Conservation (phyloP, 2,797 vertebrate species). For the Coregonus ussuriensis region DNA sequence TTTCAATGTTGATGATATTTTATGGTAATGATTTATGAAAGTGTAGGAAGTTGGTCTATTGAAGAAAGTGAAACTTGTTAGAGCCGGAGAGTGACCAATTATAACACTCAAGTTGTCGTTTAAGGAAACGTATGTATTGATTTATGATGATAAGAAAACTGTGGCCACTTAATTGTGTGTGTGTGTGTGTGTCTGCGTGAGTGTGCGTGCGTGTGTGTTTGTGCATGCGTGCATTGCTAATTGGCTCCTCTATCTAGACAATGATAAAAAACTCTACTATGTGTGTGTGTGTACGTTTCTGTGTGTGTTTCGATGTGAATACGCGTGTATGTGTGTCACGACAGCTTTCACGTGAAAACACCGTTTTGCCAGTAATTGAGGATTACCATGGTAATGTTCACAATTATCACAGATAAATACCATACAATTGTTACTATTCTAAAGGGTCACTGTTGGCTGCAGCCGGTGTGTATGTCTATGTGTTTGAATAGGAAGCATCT, state of each 20-base stretch:
- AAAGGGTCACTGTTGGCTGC: constrained; percentile 34
- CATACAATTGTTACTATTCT: constrained; percentile 43
- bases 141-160: constrained; percentile 9
- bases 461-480: not conserved
- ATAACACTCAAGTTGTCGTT: constrained; percentile 17
- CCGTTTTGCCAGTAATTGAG: constrained; percentile 70
- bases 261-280: constrained; percentile 58
- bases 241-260: constrained; percentile 72
- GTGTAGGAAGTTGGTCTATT: constrained; percentile 11
- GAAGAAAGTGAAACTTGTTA: constrained; percentile 22
- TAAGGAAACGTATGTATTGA: not conserved
- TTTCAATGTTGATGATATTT: constrained; percentile 29
- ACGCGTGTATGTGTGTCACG: constrained; percentile 1
- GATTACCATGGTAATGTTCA: constrained; percentile 72
- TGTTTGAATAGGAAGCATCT: not conserved
- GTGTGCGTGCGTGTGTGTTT: constrained; percentile 28
- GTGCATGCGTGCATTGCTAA: constrained; percentile 53
- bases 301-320: constrained; percentile 9
- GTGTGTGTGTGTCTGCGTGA: constrained; percentile 13
- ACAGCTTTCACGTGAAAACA: constrained; percentile 55
- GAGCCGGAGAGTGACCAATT: constrained; percentile 31
- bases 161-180: constrained; percentile 6
- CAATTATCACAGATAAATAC: constrained; percentile 57
- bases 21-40: constrained; percentile 35
- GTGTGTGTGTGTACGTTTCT: constrained; percentile 9